These are phyloP conservation scores for Dendrophyllia cribrosa DNA, from an alignment of 64 coral and sea anemone genomes.

Conservation along the genomic window DNA sequence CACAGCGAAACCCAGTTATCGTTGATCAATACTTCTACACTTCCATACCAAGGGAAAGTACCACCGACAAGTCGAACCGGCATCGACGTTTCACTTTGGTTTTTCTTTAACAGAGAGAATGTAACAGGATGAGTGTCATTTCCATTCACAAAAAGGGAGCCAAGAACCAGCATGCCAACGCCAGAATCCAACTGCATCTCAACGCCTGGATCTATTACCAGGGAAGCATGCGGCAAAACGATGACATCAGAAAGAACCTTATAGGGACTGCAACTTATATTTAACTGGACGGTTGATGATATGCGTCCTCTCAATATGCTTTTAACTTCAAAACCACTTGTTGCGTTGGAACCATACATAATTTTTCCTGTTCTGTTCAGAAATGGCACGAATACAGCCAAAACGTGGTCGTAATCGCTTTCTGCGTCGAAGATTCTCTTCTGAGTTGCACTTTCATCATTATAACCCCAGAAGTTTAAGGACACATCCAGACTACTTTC, in stretches of 20 bases:
- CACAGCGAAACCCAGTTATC: slow-evolving; percentile 67
- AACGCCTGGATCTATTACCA: slow-evolving; percentile 74
- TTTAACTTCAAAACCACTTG: neutral
- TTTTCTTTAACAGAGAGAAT: slow-evolving; percentile 42
- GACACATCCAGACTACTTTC: slow-evolving; percentile 7
- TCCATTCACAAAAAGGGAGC: slow-evolving; percentile 77
- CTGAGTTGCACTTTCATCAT: neutral
- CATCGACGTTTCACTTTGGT: neutral
- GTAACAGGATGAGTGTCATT: slow-evolving; percentile 31
- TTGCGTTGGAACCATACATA: neutral
- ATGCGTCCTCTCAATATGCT: slow-evolving; percentile 61
- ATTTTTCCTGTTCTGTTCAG: slow-evolving; percentile 9
- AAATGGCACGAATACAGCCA: slow-evolving; percentile 49
- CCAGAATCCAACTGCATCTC: slow-evolving; percentile 53
- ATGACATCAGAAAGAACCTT: slow-evolving; percentile 71
- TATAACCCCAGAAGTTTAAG: slow-evolving; percentile 76
- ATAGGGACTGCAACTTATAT: slow-evolving; percentile 59
- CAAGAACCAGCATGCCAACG: slow-evolving; percentile 75
- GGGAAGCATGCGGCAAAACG: slow-evolving; percentile 39
- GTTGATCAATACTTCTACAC: slow-evolving; percentile 36
- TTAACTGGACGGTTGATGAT: slow-evolving; percentile 18
- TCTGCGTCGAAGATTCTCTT: slow-evolving; percentile 83
- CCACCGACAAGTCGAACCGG: slow-evolving; percentile 57
- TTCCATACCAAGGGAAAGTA: slow-evolving; percentile 78
- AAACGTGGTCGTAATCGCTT: slow-evolving; percentile 55